These are phyloP conservation scores for Apamea sordens DNA, from an alignment of 2,888 invertebrate genomes.

Conservation along the genomic window DNA sequence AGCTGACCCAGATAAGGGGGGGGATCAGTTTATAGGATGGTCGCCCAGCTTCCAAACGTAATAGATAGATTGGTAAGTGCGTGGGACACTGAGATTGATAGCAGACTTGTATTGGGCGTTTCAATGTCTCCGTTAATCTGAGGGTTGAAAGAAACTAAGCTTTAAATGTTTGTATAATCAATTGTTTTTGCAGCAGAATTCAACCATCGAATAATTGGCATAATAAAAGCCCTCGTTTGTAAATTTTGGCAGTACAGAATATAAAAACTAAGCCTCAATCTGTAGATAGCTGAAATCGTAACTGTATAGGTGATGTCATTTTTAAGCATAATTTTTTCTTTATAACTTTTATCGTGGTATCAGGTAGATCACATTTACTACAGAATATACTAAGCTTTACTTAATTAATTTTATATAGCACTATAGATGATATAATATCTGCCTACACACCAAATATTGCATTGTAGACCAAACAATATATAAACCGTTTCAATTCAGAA, in stretches of 20 bases:
- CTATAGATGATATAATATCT: background rate
- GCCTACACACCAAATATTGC: background rate
- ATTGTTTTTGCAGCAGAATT: background rate
- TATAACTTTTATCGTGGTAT: background rate
- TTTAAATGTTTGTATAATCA: background rate
- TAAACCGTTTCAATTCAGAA: background rate
- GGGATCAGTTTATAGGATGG: slow-evolving; percentile 20
- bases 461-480: background rate
- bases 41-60: slow-evolving; percentile 36
- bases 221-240: background rate
- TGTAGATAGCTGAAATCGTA: background rate
- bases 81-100: slow-evolving; percentile 47
- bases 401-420: background rate
- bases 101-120: slow-evolving; percentile 34
- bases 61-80: slow-evolving; percentile 28
- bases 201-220: background rate
- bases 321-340: background rate
- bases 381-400: background rate
- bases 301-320: background rate
- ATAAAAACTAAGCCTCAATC: background rate
- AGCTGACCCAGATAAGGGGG: slow-evolving; percentile 50
- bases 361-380: background rate
- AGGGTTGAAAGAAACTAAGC: slow-evolving; percentile 6
- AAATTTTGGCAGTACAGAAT: background rate
- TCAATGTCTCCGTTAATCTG: slow-evolving; percentile 29